phyloP scores from a whole-genome alignment of 2,797 vertebrate species.

The Takifugu ocellatus region DNA sequence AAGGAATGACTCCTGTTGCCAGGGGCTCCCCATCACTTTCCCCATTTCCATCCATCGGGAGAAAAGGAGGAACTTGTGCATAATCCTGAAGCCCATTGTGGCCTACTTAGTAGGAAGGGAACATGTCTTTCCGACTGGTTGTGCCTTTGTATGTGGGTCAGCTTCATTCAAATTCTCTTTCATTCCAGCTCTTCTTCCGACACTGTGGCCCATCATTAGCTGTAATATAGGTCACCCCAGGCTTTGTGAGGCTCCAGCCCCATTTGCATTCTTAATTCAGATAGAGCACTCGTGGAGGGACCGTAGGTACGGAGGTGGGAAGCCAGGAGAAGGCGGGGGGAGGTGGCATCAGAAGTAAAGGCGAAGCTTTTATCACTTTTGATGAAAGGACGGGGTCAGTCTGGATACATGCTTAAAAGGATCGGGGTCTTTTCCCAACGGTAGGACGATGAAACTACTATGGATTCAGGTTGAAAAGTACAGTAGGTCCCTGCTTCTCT shows the following conservation, averaged over 20 bases:
- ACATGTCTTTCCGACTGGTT: conserved; percentile 78
- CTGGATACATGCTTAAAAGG: conserved; percentile 63
- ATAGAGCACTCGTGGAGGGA: conserved; percentile 60
- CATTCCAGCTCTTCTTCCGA: conserved; percentile 74
- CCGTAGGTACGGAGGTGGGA: conserved; percentile 65
- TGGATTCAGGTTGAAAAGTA: conserved; percentile 43
- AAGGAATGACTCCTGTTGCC: conserved; percentile 48
- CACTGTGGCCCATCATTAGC: conserved; percentile 80
- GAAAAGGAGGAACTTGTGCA: conserved; percentile 70
- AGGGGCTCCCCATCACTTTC: conserved; percentile 64
- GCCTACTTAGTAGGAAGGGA: conserved; percentile 80
- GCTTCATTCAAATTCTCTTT: conserved; percentile 84
- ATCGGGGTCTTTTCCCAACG: conserved; percentile 57
- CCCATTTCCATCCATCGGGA: conserved; percentile 69
- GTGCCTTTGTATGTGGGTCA: conserved; percentile 83
- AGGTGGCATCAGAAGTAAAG: conserved; percentile 62
- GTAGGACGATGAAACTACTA: conserved; percentile 55
- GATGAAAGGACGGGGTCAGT: conserved; percentile 73
- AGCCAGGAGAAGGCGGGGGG: conserved; percentile 23
- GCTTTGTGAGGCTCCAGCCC: conserved; percentile 76
- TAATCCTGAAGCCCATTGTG: conserved; percentile 83
- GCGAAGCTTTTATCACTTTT: conserved; percentile 72
- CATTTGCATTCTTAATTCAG: conserved; percentile 83
- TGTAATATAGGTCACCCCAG: conserved; percentile 81
- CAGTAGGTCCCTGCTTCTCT: conserved; percentile 22